phyloP scores from a whole-genome alignment of 2,888 invertebrate genomes.

The Leptogaster cylindrica region DNA sequence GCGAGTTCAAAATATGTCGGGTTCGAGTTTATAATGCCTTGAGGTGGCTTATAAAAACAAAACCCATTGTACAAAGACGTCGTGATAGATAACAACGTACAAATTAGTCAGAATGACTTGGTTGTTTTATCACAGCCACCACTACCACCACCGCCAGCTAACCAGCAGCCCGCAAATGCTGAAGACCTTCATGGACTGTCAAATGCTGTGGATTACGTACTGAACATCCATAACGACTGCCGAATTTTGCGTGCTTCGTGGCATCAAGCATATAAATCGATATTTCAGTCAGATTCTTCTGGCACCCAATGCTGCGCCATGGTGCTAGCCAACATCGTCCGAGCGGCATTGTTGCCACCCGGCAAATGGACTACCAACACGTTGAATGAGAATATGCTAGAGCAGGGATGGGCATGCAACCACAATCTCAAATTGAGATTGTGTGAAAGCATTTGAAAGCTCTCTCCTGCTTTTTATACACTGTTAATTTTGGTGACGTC shows the following conservation, averaged over 20 bases:
- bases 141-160: no score
- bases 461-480: no score
- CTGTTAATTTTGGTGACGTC: no score
- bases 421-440: no score
- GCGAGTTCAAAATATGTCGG: not conserved
- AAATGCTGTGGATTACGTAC: not conserved
- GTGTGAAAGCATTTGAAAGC: no score
- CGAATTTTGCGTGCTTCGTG: conserved; percentile 51
- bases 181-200: no score
- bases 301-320: conserved; percentile 51
- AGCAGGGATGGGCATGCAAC: no score
- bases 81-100: not conserved
- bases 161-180: no score
- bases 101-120: not conserved
- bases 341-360: conserved; percentile 36
- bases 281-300: conserved; percentile 49
- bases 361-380: conserved; percentile 46
- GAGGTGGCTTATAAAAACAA: not conserved
- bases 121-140: not conserved
- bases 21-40: not conserved
- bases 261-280: conserved; percentile 50
- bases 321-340: conserved; percentile 49
- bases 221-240: conserved; percentile 12
- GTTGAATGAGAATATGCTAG: conserved; percentile 48
- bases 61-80: not conserved